These are phyloP conservation scores for Anguilla anguilla DNA, from an alignment of 2,797 vertebrate genomes.

Conservation along the genomic window DNA sequence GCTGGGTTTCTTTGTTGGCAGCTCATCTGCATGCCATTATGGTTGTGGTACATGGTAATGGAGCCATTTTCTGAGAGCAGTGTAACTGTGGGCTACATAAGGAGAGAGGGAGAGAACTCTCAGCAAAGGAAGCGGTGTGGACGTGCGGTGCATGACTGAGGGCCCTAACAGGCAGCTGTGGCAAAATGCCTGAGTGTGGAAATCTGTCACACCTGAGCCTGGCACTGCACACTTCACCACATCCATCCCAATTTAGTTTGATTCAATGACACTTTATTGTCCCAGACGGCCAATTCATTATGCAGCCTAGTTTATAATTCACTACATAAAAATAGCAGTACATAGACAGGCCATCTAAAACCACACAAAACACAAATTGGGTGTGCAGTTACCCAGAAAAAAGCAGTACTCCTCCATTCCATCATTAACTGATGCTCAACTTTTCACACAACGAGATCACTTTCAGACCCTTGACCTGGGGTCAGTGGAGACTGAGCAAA, in stretches of 20 bases:
- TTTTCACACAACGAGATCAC: background rate
- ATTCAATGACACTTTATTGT: constrained; percentile 12
- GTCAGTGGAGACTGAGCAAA: background rate
- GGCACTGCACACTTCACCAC: background rate
- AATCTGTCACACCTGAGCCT: background rate
- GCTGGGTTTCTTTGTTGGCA: constrained; percentile 41
- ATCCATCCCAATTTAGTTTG: background rate
- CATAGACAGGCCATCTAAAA: background rate
- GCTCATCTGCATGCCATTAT: constrained; percentile 59
- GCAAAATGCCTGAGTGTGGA: constrained; percentile 31
- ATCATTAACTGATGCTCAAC: background rate
- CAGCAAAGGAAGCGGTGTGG: constrained; percentile 49
- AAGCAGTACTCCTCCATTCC: background rate
- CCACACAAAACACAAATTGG: background rate
- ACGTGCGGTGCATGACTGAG: constrained; percentile 44
- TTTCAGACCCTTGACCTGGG: background rate
- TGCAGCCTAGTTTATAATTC: constrained; percentile 5
- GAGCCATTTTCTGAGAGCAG: constrained; percentile 57
- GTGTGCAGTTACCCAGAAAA: background rate
- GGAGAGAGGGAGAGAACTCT: constrained; percentile 50
- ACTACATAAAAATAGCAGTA: constrained; percentile 3
- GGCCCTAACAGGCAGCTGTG: constrained; percentile 30
- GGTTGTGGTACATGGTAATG: constrained; percentile 54
- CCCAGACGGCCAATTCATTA: background rate
- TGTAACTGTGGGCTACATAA: constrained; percentile 61